A percentile compares a stretch with the other conserved stretches of the same genome.
Conservation (phyloP, 2,888 invertebrate genomes). For the Microchrysa polita region DNA sequence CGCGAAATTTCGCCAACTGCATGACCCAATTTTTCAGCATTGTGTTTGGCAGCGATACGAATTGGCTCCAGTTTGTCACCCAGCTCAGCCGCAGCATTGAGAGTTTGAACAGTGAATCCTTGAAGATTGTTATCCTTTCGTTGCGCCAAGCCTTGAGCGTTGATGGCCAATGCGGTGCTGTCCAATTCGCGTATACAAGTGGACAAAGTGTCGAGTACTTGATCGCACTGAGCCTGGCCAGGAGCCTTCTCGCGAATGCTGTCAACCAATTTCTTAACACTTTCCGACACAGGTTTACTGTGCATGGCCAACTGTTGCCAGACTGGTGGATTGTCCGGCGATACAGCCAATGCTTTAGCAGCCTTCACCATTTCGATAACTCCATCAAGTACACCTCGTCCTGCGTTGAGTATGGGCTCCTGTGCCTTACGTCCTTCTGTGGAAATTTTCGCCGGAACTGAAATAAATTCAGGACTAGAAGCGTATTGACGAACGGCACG, state of each 20-base stretch:
- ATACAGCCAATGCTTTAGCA: conserved; percentile 87
- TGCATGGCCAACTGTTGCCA: conserved; percentile 95
- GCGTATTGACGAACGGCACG: conserved; percentile 93
- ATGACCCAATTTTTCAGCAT: conserved; percentile 94
- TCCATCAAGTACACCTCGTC: conserved; percentile 80
- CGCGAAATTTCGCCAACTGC: conserved; percentile 78
- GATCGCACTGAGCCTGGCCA: conserved; percentile 93
- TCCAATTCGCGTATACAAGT: conserved; percentile 83
- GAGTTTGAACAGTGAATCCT: conserved; percentile 81
- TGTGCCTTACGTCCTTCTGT: conserved; percentile 83
- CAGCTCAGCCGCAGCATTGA: conserved; percentile 82
- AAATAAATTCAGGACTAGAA: conserved; percentile 91
- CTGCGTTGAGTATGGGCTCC: conserved; percentile 87
- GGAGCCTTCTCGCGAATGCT: conserved; percentile 95
- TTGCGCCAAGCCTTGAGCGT: conserved; percentile 80
- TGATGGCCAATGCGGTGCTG: conserved; percentile 86
- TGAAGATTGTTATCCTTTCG: conserved; percentile 77
- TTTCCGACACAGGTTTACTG: conserved; percentile 95
- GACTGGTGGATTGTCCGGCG: conserved; percentile 89
- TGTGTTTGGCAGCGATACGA: conserved; percentile 83
- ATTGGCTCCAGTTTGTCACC: conserved; percentile 87
- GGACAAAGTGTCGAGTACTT: conserved; percentile 80
- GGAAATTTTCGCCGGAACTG: conserved; percentile 91
- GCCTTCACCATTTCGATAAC: conserved; percentile 90
- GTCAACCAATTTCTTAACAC: conserved; percentile 92